Percentiles rank a stretch among this genome's conserved stretches.
Conservation (phyloP, 2,113 vertebrate genomes). For the Thermophis baileyi region DNA sequence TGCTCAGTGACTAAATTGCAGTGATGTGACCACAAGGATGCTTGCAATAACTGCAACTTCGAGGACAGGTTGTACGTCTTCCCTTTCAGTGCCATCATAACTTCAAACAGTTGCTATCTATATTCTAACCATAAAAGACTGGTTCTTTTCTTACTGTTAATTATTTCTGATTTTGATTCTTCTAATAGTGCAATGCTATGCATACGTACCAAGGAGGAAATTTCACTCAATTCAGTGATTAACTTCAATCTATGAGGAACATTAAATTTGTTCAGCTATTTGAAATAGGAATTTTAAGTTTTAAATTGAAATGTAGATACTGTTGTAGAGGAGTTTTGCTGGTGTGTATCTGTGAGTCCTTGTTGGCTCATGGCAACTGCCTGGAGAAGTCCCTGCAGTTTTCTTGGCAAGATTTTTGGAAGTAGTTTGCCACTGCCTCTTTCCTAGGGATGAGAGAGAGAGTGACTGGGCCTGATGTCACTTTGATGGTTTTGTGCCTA, state of each 20-base stretch:
- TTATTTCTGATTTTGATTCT: not conserved
- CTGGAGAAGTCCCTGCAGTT: not conserved
- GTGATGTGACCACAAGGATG: too few species aligned
- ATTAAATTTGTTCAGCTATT: not conserved
- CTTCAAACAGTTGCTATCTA: not conserved
- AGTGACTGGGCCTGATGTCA: not conserved
- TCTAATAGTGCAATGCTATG: not conserved
- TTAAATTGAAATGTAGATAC: not conserved
- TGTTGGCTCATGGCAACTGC: not conserved
- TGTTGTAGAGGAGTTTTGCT: not conserved
- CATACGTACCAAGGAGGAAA: not conserved
- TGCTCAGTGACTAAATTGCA: too few species aligned
- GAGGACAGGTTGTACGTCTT: too few species aligned
- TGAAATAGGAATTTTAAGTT: not conserved
- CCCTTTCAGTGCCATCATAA: too few species aligned
- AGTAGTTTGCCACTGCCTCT: too few species aligned
- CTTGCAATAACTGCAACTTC: too few species aligned
- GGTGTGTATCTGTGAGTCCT: not conserved
- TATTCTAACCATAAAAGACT: not conserved
- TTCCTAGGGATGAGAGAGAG: too few species aligned
- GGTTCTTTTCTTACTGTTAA: not conserved
- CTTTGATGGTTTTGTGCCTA: not conserved
- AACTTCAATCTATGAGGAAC: not conserved
- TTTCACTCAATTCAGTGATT: not conserved
- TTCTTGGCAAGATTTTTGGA: too few species aligned